phyloP scores from a whole-genome alignment of 1,140 invertebrate species.

The Stratiolaelaps scimitus region DNA sequence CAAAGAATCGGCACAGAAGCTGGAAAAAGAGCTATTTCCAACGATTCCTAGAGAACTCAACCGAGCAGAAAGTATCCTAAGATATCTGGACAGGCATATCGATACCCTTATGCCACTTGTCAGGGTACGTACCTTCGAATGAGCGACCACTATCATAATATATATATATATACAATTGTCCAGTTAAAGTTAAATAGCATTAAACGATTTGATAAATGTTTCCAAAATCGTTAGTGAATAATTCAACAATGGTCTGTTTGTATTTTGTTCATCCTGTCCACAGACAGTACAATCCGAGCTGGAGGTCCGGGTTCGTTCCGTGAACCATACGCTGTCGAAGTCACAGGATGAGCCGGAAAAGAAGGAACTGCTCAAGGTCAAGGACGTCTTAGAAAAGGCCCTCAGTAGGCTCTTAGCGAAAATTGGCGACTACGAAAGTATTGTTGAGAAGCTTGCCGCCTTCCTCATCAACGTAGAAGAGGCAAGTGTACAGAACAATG shows the following conservation, averaged over 20 bases:
- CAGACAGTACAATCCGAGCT: constrained; percentile 19
- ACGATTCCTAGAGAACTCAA: constrained; percentile 18
- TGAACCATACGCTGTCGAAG: constrained; percentile 11
- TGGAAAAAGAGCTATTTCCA: constrained; percentile 18
- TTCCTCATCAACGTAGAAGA: constrained; percentile 56
- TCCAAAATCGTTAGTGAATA: background rate
- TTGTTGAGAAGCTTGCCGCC: constrained; percentile 56
- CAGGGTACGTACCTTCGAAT: background rate
- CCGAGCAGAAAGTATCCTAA: constrained; percentile 3
- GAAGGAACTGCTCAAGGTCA: constrained; percentile 9
- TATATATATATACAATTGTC: too few species aligned
- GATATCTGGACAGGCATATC: constrained; percentile 23
- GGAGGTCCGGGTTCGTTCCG: constrained; percentile 8
- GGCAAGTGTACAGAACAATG: constrained; percentile 42
- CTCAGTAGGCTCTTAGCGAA: constrained; percentile 54
- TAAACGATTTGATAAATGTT: background rate
- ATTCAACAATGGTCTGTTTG: background rate
- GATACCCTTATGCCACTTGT: constrained; percentile 20
- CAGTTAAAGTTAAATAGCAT: too few species aligned
- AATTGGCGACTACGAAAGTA: constrained; percentile 56
- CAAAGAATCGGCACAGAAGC: constrained; percentile 16
- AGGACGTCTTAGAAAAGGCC: constrained; percentile 46
- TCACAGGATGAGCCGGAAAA: background rate
- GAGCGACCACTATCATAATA: too few species aligned
- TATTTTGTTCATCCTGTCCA: background rate